Base-by-base conservation (phyloP, 2,113 vertebrate species). In the Nasalis larvatus region DNA sequence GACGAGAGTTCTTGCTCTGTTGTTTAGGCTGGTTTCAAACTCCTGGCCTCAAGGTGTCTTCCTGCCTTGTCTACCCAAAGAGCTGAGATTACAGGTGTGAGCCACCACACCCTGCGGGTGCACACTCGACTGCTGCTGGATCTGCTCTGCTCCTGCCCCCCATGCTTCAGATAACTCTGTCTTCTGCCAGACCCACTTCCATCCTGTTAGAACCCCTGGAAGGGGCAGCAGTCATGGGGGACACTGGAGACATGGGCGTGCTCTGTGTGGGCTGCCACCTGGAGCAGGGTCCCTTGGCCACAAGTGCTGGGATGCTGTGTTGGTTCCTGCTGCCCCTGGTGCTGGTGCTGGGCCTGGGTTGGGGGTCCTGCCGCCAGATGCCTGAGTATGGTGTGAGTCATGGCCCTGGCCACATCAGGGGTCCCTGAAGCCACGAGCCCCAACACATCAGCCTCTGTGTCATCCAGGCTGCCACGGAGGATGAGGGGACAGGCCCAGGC, bases 401-500 rank as follows among this genome's bases (percentile, higher is more conserved):
- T 45, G 3, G 97, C 84, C 83, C 96, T 96, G 42, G 98, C 91
- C 14, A 96, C 91, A 1, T 87, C 87, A 7, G 98, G 94, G 4
- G 94, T 97, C 58, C 98, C 98, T 0, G 98, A 96, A 74, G 97
- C 91, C 6, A 98, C 98, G 30, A 99, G 54, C 12, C 98, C 98
- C 80, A 98, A 56, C 32, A 98, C 80, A 1, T 98, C 92, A 0
- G 78, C 83, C 3, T 98, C 96, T 10, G 63, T 96, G 1, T 95
- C 95, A 9, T 97, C 95, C 0, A 37, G 21, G 45, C 58, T 90
- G 52, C 94, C 58, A 23, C 42, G 97, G 37, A 99, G 73, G 63
- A 98, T 83, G 56, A 98, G 96, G 13, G 98, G 98, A 49, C 98
- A 98, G 73, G 97, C 98, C 97, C 98, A 99, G 73, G 94, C 58